These are phyloP conservation scores for Chromoteleia sp. DNA, from an alignment of 2,888 invertebrate species.

Conservation along the genomic window DNA sequence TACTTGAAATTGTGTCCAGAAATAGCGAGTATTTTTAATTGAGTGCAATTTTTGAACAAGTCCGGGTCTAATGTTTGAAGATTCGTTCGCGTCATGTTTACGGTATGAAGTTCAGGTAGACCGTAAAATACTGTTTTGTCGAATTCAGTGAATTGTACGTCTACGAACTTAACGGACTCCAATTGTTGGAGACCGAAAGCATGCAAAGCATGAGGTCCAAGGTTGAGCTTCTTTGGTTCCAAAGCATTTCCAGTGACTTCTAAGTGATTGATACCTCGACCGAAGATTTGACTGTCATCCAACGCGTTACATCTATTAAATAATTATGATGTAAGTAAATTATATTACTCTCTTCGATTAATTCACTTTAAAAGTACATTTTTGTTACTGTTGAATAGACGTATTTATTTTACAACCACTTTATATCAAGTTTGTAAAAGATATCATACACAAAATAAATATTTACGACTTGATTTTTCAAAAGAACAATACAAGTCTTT, in stretches of 20 bases:
- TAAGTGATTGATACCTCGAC: constrained; percentile 88
- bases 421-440: too few relatives aligned
- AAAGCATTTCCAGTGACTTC: constrained; percentile 85
- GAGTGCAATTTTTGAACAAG: constrained; percentile 89
- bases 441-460: not conserved
- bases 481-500: not conserved
- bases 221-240: constrained; percentile 85
- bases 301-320: constrained; percentile 88
- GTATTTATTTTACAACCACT: too few relatives aligned
- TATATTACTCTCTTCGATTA: not conserved
- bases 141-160: constrained; percentile 89
- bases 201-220: constrained; percentile 85
- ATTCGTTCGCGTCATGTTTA: constrained; percentile 89
- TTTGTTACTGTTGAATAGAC: not conserved
- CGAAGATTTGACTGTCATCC: constrained; percentile 88
- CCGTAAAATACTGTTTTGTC: constrained; percentile 90
- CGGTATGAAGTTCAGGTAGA: constrained; percentile 88
- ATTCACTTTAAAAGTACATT: not conserved
- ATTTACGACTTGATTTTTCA: not conserved
- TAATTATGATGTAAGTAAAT: not conserved
- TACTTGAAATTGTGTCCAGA: constrained; percentile 88
- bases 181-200: constrained; percentile 86
- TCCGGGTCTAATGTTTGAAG: constrained; percentile 89
- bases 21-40: constrained; percentile 88
- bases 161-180: constrained; percentile 89